Base-by-base conservation (phyloP, 2,797 vertebrate genomes). In the Neostethus bicornis region DNA sequence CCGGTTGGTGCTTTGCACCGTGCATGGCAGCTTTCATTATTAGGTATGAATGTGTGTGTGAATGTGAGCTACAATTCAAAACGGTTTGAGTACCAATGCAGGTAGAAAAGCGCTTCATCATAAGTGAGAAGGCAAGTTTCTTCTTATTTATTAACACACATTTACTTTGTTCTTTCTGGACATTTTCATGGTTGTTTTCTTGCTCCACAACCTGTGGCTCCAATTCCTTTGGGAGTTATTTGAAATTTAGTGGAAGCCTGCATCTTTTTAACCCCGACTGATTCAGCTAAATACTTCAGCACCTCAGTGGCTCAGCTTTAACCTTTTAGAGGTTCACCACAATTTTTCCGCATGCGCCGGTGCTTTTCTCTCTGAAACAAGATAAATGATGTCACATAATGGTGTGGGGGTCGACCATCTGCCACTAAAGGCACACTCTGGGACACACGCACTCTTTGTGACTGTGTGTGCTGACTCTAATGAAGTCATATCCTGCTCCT, bases 401-500 rank as follows among this genome's bases (percentile, higher is more conserved):
- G 23, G 50, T 34, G 41, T n/a, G 48, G 66, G 43, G 49, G 65
- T 65, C 8, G 12, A 42, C 73, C 79, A 80, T 70, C 73, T 81
- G 79, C 73, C 73, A 52, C 38, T 28, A 38, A 63, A 46, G 31
- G 25, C 38, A 7, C 46, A 29, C 51, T 54, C 28, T 1, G 1
- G 7, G 24, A 47, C 25, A 4, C 21, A 34, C 43, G 16, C 52
- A 2, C 46, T 12, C 16, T 56, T 41, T 67, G 53, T 51, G 65
- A 28, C 51, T 64, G 16, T 46, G 52, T 21, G 14, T 16, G 31
- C 37, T 25, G 53, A 20, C 48, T 53, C 3, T 1, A 42, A 61
- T 66, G 64, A 70, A 51, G 67, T 80, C 57, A 65, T 23, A 41
- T 57, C 60, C 65, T 59, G 50, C 47, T 74, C 50, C 59, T 69